phyloP scores from a whole-genome alignment of 2,113 vertebrate genomes.

The Saguinus imperator region DNA sequence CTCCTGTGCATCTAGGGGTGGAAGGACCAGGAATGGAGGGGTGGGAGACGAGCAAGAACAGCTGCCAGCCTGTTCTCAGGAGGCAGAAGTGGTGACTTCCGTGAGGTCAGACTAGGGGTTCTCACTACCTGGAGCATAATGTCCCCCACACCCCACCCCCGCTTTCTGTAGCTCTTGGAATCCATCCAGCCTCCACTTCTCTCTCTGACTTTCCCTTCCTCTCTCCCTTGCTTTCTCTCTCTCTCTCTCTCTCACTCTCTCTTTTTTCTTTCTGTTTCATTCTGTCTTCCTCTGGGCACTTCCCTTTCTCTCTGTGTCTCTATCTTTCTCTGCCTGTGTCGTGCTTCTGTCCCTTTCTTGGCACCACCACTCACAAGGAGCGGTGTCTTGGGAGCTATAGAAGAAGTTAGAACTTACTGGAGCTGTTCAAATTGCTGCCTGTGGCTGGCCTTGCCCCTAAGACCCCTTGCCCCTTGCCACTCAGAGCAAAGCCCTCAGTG shows the following conservation, averaged over 20 bases:
- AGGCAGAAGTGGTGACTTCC: not conserved
- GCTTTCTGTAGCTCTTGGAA: fast-evolving
- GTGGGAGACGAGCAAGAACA: fast-evolving
- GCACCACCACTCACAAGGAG: not conserved
- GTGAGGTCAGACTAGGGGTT: fast-evolving
- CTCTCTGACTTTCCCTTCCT: not conserved
- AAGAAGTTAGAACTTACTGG: not conserved
- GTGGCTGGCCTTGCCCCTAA: not conserved
- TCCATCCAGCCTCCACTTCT: not conserved
- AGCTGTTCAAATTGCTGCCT: not conserved
- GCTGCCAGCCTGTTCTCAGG: not conserved
- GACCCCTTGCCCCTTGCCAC: no score
- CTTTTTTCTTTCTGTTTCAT: not conserved
- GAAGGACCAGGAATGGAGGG: not conserved
- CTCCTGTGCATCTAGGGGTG: not conserved
- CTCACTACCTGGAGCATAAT: fast-evolving
- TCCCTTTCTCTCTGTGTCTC: not conserved
- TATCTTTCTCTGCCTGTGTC: not conserved
- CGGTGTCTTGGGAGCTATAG: fast-evolving
- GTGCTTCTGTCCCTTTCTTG: not conserved
- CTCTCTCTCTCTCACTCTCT: no score
- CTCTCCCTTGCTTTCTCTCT: no score
- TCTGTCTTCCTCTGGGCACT: not conserved
- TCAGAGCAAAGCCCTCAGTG: not conserved
- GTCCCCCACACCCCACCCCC: no score